These are phyloP conservation scores for Melanocharis versteri DNA, from an alignment of 2,113 vertebrate species.

Conservation along the genomic window DNA sequence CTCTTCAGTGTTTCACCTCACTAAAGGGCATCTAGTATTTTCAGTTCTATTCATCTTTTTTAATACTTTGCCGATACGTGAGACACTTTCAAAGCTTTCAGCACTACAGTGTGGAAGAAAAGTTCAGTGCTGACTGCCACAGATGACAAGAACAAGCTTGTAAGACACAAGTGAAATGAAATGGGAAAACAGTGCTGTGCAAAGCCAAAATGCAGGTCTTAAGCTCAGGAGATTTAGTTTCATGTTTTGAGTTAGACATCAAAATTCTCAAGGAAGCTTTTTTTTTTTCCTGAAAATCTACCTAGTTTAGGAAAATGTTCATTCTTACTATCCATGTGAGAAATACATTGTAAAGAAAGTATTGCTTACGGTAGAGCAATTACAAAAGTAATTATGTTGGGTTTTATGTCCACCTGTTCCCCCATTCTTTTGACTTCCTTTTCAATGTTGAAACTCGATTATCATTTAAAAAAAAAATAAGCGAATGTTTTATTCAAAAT, in stretches of 20 bases:
- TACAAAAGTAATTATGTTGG: not conserved
- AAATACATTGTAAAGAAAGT: not conserved
- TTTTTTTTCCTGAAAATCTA: not conserved
- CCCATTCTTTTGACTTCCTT: not conserved
- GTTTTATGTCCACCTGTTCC: too few relatives aligned
- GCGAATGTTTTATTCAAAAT: not conserved
- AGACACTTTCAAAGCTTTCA: not conserved
- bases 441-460: not conserved
- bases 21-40: not conserved
- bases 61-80: not conserved
- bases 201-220: not conserved
- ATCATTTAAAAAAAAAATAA: not conserved
- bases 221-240: not conserved
- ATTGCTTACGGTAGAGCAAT: not conserved
- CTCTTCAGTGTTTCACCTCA: not conserved
- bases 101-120: not conserved
- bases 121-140: not conserved
- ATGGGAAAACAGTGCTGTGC: not conserved
- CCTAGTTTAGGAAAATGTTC: not conserved
- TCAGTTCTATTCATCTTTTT: not conserved
- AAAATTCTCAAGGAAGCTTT: not conserved
- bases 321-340: not conserved
- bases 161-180: not conserved
- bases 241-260: not conserved
- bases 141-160: not conserved